Evolutionary conservation across 2,797 vertebrate genomes (phyloP), one percentile per base, ranked within the genome.

Genomic region (Pelodytes ibericus): DNA sequence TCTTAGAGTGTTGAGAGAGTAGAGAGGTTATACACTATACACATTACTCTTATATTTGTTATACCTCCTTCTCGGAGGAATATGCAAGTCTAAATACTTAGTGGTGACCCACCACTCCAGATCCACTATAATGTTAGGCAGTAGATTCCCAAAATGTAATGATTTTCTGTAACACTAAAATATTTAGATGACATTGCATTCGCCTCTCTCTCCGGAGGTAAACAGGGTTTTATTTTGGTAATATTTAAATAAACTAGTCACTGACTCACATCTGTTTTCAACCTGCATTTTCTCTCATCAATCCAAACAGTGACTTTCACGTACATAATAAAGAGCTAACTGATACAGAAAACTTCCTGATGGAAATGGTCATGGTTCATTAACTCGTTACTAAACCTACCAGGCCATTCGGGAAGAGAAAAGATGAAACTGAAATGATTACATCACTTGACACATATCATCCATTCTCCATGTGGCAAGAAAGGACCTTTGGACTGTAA

Each of bases 201-300:
- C 57, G n/a, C 11, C 7, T 31, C 11, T n/a, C 63, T 47, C 41
- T 62, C 47, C 58, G 18, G 31, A 62, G 74, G 30, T 20, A 70
- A 75, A 29, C 7, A 44, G 4, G 47, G 51, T 36, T 62, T 31
- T 25, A n/a, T 30, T 41, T 62, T 29, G 58, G 24, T 29, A 56
- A 25, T 16, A 70, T 62, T 76, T 71, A 76, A 70, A 76, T 76
- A 76, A 76, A 70, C 65, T 70, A 70, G 74, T 69, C 66, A 76
- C 58, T 27, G 18, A 69, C 29, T 20, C 30, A 16, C 65, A 76
- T 70, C 74, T 76, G 74, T 47, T 76, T 63, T 15, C 66, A 76
- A 24, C 13, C 47, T 31, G 44, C 67, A 33, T 53, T 41, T 26
- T 57, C 31, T 59, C 33, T 22, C 47, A 39, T 71, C 33, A 63